Base-by-base conservation (phyloP, 2,797 vertebrate genomes). In the Buphagus erythrorhynchus region DNA sequence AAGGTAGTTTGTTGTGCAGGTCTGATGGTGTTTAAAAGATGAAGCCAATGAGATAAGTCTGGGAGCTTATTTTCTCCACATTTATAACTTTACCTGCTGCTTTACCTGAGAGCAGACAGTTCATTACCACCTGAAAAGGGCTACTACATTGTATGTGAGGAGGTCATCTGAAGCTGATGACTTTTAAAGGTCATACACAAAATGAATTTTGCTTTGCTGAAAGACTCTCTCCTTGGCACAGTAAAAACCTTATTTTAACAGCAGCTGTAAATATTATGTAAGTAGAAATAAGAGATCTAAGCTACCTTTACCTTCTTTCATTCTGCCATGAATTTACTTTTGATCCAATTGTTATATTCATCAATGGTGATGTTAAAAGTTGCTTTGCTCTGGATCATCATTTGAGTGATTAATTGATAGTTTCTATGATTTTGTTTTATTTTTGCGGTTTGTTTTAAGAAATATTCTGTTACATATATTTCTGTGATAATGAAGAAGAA, bases 121-220 rank as follows among this genome's bases (percentile, higher is more conserved):
- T 95, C 94, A 93, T 94, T 95, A 94, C 90, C 61, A 81, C 66
- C 55, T 73, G 66, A 93, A 94, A 95, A 90, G 69, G 51, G 29
- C 43, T 80, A 92, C 79, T 62, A 59, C 69, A 55, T 55, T 58
- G 49, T 76, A 51, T 86, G 90, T 78, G 73, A 90, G 46, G 82
- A 95, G 95, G 93, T 95, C 86, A 92, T 69, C 83, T 90, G 86
- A 84, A 96, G 94, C 79, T 76, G 69, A 84, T 93, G 79, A 90
- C 76, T 93, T 94, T 90, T 92, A 97, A 97, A 97, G 93, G 90
- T 94, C 93, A 94, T 72, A 68, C 25, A 81, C 62, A 86, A 84
- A 94, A 90, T 75, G 48, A 91, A 74, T 91, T 93, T 95, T 91
- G 62, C 79, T 88, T 88, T 94, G 57, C 58, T 72, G 69, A 65